These are phyloP conservation scores for Potamilus streckersoni DNA, from an alignment of 1,140 invertebrate species.

Conservation along the genomic window DNA sequence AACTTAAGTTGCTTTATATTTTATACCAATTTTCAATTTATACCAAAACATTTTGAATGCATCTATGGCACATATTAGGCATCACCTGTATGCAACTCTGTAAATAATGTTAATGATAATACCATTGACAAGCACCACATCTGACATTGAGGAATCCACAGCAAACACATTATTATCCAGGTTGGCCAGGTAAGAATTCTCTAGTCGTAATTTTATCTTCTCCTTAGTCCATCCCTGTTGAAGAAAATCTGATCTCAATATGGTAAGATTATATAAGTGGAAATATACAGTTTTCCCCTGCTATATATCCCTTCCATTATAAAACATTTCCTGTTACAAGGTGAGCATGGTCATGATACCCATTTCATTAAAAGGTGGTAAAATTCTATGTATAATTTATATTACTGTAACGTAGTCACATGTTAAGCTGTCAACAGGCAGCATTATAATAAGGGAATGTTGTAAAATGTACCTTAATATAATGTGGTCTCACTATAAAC, in stretches of 20 bases:
- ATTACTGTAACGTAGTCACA: no score
- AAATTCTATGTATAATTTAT: no score
- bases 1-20: no score
- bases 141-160: constrained; percentile 47
- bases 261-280: neutral
- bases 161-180: constrained; percentile 34
- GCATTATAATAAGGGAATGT: no score
- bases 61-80: neutral
- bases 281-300: neutral
- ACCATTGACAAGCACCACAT: constrained; percentile 60
- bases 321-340: no score
- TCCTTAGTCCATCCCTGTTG: constrained; percentile 57
- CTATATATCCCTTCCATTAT: no score
- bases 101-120: neutral
- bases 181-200: constrained; percentile 51
- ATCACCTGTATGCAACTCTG: neutral
- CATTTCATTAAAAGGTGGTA: no score
- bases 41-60: neutral
- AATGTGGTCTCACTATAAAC: no score
- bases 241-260: neutral
- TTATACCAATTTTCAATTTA: no score
- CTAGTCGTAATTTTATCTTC: constrained; percentile 51
- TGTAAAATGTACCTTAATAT: no score
- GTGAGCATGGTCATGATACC: neutral
- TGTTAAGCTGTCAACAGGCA: no score